Conservation (phyloP, 2,888 invertebrate species). For the Drosophila neutralis region DNA sequence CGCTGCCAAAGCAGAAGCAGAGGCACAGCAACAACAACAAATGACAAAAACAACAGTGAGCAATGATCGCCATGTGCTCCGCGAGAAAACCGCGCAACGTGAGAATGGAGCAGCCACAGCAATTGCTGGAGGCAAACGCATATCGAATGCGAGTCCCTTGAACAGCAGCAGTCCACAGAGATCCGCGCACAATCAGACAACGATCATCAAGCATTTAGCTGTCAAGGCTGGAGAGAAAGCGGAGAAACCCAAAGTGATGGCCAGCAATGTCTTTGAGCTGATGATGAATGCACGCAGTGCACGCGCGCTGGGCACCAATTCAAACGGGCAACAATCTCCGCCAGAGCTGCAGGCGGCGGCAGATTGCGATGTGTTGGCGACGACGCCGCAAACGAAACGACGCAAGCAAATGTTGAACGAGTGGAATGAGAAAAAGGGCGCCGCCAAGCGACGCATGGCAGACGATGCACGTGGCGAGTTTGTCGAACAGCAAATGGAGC, state of each 20-base stretch:
- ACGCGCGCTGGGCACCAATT: conserved; percentile 88
- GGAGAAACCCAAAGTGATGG: conserved; percentile 41
- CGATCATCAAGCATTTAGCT: conserved; percentile 51
- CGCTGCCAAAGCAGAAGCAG: conserved; percentile 70
- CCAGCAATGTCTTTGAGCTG: conserved; percentile 87
- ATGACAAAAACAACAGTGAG: conserved; percentile 25
- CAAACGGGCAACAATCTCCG: conserved; percentile 86
- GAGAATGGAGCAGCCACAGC: conserved; percentile 58
- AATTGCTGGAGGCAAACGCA: conserved; percentile 25
- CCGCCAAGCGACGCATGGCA: conserved; percentile 87
- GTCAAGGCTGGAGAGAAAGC: conserved; percentile 22
- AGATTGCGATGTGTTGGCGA: conserved; percentile 48
- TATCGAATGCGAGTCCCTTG: conserved; percentile 56
- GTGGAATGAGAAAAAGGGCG: conserved; percentile 89
- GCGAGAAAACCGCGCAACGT: conserved; percentile 66
- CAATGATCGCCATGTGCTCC: conserved; percentile 58
- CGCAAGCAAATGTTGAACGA: conserved; percentile 86
- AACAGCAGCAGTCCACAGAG: conserved; percentile 53
- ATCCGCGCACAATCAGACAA: conserved; percentile 27
- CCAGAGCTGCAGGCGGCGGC: neutral
- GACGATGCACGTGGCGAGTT: conserved; percentile 87
- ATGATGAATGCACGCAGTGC: conserved; percentile 88
- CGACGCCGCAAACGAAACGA: conserved; percentile 84
- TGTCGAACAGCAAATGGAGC: conserved; percentile 87
- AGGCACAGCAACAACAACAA: conserved; percentile 26